These are phyloP conservation scores for Enteromius unitaeniatus DNA, from an alignment of 2,797 vertebrate species.

Conservation along the genomic window DNA sequence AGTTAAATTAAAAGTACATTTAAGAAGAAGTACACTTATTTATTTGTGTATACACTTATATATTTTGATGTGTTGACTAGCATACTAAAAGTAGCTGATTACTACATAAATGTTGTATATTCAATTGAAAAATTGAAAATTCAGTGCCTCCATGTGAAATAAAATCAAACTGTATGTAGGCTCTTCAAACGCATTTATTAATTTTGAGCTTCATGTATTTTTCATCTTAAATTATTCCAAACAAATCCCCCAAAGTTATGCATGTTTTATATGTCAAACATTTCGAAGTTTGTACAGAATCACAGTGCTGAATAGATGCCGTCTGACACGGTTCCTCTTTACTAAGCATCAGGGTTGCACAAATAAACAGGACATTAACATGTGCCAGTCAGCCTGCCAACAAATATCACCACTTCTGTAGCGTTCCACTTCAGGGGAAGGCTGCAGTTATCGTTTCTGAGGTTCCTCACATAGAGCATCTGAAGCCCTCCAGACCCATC, in stretches of 20 bases:
- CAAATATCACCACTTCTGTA: slow-evolving; percentile 24
- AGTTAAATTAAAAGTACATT: neutral
- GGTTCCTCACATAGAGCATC: neutral
- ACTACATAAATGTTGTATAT: too few relatives aligned
- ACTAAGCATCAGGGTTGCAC: slow-evolving; percentile 8
- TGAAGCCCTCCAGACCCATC: slow-evolving; percentile 46
- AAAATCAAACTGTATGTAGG: neutral
- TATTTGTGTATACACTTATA: neutral
- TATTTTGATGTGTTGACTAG: neutral
- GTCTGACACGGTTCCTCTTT: slow-evolving; percentile 19
- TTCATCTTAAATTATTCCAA: neutral
- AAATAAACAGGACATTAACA: slow-evolving; percentile 39
- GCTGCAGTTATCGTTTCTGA: slow-evolving; percentile 46
- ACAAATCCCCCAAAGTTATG: neutral
- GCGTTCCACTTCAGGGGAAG: neutral
- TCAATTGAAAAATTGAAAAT: too few relatives aligned
- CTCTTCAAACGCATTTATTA: neutral
- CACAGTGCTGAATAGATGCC: slow-evolving; percentile 12
- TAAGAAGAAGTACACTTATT: neutral
- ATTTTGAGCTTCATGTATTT: neutral
- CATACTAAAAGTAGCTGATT: neutral
- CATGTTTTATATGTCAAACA: neutral
- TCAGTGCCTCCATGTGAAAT: neutral
- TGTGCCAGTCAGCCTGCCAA: slow-evolving; percentile 34
- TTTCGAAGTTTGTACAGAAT: neutral